A percentile compares a stretch with the other conserved stretches of the same genome.
These are phyloP conservation scores for Podabrus alpinus DNA, from an alignment of 2,888 invertebrate genomes.

Conservation along the genomic window DNA sequence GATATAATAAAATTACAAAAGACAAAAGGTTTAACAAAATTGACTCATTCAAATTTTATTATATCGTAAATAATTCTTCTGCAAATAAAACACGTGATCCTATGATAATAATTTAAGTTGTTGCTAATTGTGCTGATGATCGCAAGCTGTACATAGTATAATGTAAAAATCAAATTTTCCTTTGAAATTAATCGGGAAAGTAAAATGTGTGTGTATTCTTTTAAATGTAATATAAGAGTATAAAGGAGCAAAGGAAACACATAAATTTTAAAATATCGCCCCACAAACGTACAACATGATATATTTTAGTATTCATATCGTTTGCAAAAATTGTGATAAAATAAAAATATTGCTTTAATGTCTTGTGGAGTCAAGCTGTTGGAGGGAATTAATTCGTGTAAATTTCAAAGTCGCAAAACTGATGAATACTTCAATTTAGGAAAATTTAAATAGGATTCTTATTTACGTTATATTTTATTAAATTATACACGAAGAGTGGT, in stretches of 20 bases:
- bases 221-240: too few relatives aligned
- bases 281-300: background rate
- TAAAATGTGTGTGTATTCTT: too few relatives aligned
- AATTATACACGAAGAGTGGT: background rate
- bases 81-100: constrained; percentile 20
- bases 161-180: too few relatives aligned
- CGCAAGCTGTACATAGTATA: background rate
- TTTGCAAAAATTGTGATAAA: background rate
- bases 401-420: background rate
- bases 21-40: background rate
- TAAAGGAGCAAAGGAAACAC: background rate
- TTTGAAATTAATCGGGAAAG: too few relatives aligned
- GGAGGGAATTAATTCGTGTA: background rate
- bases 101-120: constrained; percentile 24
- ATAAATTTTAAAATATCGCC: background rate
- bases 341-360: background rate
- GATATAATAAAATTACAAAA: constrained; percentile 15
- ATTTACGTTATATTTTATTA: background rate
- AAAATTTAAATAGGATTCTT: background rate
- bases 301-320: background rate
- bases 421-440: background rate
- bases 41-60: constrained; percentile 7
- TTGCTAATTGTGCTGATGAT: background rate
- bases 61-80: background rate
- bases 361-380: background rate